Evolutionary conservation across 2,797 vertebrate genomes (phyloP), one percentile per base, ranked within the genome.

Genomic region (Forpus xanthops): DNA sequence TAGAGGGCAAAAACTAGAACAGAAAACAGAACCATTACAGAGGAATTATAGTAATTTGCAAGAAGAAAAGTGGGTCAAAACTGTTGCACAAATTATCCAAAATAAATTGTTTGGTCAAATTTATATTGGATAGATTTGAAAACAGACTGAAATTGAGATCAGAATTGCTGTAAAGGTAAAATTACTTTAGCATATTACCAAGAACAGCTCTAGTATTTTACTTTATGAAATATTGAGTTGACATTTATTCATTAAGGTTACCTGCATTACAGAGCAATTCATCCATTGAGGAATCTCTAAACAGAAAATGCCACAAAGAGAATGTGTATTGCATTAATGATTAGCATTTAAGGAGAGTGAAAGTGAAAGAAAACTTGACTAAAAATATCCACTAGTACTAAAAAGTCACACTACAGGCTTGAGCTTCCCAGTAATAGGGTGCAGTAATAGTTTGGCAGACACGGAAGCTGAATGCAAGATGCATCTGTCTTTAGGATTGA

Each of bases 1-100:
- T 88, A 60, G 27, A 78, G 35, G 37, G 45, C 18, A 86, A 93
- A 94, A 96, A 55, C 15, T 60, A 24, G 50, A 93, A 60, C 14
- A 60, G 20, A 88, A 95, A 93, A 58, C 11, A 65, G 19, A 90
- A 66, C 42, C 7, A 52, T 81, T 93, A 83, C 9, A 80, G 52
- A 77, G 19, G 81, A 93, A 87, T 91, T 91, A 93, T 33, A 90
- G 60, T 64, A 82, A 96, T 94, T 93, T 95, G 17, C 41, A 87
- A 92, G 61, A 8, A 50, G 52, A 89, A 95, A 96, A 90, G 75
- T 94, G 78, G 88, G 93, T 95, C 84, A 87, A 94, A 96, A 77
- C 55, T 67, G 49, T 56, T 55, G 37, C 33, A 90, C 89, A 92
- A 93, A 89, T 90, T 87, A 94, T 92, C 93, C 78, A 79, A 82